Evolutionary conservation across 1,140 invertebrate species (phyloP).

Genomic region (Muscidifurax raptorellus): DNA sequence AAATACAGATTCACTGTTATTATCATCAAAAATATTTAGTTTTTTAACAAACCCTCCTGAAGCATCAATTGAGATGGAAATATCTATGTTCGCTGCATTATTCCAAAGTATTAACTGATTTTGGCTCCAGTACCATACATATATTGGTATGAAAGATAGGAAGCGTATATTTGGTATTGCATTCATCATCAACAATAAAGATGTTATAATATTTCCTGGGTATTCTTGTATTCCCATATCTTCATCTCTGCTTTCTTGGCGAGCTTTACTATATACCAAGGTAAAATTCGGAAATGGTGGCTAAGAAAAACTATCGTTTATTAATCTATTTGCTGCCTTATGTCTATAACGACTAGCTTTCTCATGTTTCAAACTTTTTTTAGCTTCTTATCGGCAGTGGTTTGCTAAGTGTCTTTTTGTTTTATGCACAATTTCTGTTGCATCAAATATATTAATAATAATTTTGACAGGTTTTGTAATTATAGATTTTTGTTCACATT

Average conservation of each 20-base stretch:
- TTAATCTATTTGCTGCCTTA: background rate
- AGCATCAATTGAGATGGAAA: background rate
- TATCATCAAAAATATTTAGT: background rate
- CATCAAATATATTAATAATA: background rate
- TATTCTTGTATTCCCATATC: background rate
- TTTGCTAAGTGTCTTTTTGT: background rate
- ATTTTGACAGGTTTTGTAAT: background rate
- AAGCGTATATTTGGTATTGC: background rate
- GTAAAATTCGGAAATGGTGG: background rate
- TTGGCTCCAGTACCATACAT: background rate
- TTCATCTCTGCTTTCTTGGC: conserved; percentile 17
- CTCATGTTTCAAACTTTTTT: background rate
- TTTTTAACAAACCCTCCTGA: background rate
- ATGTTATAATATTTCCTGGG: background rate
- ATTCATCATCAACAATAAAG: background rate
- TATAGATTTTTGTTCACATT: background rate
- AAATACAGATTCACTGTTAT: background rate
- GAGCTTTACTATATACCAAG: background rate
- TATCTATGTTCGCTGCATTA: background rate
- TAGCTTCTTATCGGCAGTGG: background rate
- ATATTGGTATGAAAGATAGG: background rate
- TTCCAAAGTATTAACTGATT: background rate
- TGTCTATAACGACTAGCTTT: background rate
- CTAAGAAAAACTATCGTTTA: background rate
- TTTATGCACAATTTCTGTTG: background rate